Evolutionary conservation across 2,797 vertebrate genomes (phyloP), one percentile per base, ranked within the genome.

Genomic region (Zalophus californianus): DNA sequence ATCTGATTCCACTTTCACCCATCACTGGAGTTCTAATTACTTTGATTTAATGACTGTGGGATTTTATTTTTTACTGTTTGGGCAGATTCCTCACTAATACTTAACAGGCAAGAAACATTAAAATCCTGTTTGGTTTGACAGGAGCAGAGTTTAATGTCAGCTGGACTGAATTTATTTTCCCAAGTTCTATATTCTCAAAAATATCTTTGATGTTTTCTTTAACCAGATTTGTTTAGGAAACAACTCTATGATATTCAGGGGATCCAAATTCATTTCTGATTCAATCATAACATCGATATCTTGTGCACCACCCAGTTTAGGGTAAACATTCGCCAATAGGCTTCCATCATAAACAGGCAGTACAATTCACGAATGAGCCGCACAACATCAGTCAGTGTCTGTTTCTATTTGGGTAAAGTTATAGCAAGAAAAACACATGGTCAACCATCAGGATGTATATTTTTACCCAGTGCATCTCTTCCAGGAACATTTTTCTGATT

Each of bases 101-200:
- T 97, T 96, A 96, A 68, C 84, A 97, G 92, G 91, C 96, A 97
- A 94, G 87, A 97, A 96, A 87, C 38, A 75, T 89, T 83, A 90
- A 56, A 54, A 91, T 96, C 96, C 27, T 94, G 27, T 94, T 96
- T 79, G 91, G 12, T 89, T 96, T 96, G 58, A 94, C 62, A 94
- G 86, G 62, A 85, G 90, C 93, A 32, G 78, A 90, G 52, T 84
- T 95, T 90, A 58, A 96, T 86, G 93, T 77, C 90, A 98, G 85
- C 86, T 96, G 79, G 60, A 97, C 50, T 93, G 38, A 92, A 97
- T 97, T 97, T 97, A 87, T 88, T 96, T 75, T 83, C 96, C 87
- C 48, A 86, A 79, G 4, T 70, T 78, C 14, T 96, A 85, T 96
- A 96, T 93, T 96, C 56, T 89, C 72, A 50, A 96, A 98, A 97